Conservation (phyloP, 2,888 invertebrate genomes). For the Trichopria drosophilae region DNA sequence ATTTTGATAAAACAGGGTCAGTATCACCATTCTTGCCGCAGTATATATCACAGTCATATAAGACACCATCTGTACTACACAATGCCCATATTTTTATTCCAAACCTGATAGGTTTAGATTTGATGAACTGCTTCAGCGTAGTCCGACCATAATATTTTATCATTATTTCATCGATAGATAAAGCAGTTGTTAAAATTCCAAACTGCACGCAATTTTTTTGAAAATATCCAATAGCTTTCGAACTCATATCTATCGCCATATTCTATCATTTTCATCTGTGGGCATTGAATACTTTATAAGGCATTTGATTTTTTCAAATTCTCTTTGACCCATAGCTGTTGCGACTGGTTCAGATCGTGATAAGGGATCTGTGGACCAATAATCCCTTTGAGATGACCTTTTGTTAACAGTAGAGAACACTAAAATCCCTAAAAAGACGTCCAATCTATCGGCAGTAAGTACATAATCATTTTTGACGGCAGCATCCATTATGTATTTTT, state of each 20-base stretch:
- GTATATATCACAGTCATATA: background rate
- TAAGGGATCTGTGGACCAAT: too few species aligned
- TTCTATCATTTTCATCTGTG: background rate
- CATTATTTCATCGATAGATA: conserved; percentile 5
- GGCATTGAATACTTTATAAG: background rate
- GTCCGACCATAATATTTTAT: background rate
- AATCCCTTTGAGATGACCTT: background rate
- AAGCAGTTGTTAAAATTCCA: too few species aligned
- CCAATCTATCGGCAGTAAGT: too few species aligned
- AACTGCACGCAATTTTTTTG: too few species aligned
- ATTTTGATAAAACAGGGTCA: background rate
- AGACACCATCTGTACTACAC: background rate
- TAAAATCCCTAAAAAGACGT: too few species aligned
- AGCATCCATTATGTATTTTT: too few species aligned
- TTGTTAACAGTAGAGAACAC: background rate
- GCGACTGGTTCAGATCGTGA: background rate
- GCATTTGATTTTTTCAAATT: background rate
- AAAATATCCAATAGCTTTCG: too few species aligned
- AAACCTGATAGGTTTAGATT: too few species aligned
- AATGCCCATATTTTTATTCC: background rate
- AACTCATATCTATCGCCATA: too few species aligned
- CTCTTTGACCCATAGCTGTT: background rate
- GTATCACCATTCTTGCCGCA: background rate
- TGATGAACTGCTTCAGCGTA: background rate
- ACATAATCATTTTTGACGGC: too few species aligned